These are phyloP conservation scores for Trissonchulus sp. DNA, from an alignment of 2,888 invertebrate species.

Conservation along the genomic window DNA sequence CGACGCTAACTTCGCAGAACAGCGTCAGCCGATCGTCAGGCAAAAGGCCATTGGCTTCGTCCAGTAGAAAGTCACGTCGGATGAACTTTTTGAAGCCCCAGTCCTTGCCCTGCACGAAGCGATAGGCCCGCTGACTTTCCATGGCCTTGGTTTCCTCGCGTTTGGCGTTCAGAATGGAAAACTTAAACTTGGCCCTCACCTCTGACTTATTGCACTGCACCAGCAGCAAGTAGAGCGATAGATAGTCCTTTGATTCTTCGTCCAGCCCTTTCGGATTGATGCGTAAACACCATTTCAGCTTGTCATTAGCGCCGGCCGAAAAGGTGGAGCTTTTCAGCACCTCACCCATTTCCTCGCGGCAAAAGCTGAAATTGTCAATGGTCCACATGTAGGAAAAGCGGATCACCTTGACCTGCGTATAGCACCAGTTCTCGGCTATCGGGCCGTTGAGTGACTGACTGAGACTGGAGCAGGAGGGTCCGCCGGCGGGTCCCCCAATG, in stretches of 20 bases:
- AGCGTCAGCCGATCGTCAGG: constrained; percentile 99
- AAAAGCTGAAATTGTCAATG: constrained; percentile 99
- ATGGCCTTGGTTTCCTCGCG: constrained; percentile 99
- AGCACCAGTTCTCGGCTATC: constrained; percentile 99
- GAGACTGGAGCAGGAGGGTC: background rate
- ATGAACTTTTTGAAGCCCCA: constrained; percentile 99
- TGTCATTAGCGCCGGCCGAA: constrained; percentile 98
- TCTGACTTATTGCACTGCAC: constrained; percentile 99
- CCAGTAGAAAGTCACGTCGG: constrained; percentile 92
- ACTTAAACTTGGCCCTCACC: constrained; percentile 99
- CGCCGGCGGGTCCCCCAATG: background rate
- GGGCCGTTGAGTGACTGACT: constrained; percentile 58
- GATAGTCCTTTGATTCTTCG: constrained; percentile 99
- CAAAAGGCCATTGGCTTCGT: constrained; percentile 94
- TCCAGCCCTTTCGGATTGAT: constrained; percentile 99
- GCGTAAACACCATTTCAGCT: constrained; percentile 99
- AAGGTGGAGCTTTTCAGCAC: constrained; percentile 99
- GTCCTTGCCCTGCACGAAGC: constrained; percentile 99
- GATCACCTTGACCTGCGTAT: constrained; percentile 99
- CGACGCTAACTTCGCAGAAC: constrained; percentile 96
- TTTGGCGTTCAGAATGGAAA: constrained; percentile 99
- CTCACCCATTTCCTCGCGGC: constrained; percentile 99
- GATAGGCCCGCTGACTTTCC: constrained; percentile 89
- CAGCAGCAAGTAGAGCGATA: constrained; percentile 94
- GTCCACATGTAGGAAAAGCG: constrained; percentile 99